These are phyloP conservation scores for Carcina quercana DNA, from an alignment of 2,888 invertebrate species.

Conservation along the genomic window DNA sequence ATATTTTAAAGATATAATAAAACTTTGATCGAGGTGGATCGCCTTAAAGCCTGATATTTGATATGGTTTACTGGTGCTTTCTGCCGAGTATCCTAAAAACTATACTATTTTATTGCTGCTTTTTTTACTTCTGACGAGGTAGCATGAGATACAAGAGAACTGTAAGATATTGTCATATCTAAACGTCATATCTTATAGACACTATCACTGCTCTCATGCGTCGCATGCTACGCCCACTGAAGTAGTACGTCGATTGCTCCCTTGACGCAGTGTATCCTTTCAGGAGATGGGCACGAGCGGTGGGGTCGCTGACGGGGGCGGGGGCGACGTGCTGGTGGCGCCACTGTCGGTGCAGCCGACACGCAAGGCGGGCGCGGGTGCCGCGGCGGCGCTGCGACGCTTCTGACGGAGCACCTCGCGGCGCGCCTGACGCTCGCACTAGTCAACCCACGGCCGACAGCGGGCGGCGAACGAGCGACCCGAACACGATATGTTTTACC, in stretches of 20 bases:
- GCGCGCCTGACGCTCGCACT: slow-evolving; percentile 27
- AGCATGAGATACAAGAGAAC: neutral
- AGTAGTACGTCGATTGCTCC: too few relatives aligned
- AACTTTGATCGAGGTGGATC: too few relatives aligned
- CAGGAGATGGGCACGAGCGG: slow-evolving; percentile 83
- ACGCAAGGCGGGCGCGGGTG: slow-evolving; percentile 82
- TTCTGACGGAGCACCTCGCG: slow-evolving; percentile 71
- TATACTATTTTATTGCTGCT: too few relatives aligned
- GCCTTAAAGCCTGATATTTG: too few relatives aligned
- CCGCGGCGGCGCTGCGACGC: slow-evolving; percentile 80
- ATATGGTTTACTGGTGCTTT: too few relatives aligned
- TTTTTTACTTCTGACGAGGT: too few relatives aligned
- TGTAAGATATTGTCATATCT: too few relatives aligned
- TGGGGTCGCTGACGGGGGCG: slow-evolving; percentile 52
- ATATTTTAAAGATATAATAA: too few relatives aligned
- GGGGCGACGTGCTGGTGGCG: slow-evolving; percentile 79
- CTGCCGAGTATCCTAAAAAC: too few relatives aligned
- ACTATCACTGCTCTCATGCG: too few relatives aligned
- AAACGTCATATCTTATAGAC: too few relatives aligned
- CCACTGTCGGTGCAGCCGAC: slow-evolving; percentile 91
- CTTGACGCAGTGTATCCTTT: slow-evolving; percentile 5
- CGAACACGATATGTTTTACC: neutral
- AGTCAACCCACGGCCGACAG: slow-evolving; percentile 4
- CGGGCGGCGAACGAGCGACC: neutral
- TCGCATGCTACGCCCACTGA: too few relatives aligned